These are phyloP conservation scores for Suillia variegata DNA, from an alignment of 2,888 invertebrate genomes.

Conservation along the genomic window DNA sequence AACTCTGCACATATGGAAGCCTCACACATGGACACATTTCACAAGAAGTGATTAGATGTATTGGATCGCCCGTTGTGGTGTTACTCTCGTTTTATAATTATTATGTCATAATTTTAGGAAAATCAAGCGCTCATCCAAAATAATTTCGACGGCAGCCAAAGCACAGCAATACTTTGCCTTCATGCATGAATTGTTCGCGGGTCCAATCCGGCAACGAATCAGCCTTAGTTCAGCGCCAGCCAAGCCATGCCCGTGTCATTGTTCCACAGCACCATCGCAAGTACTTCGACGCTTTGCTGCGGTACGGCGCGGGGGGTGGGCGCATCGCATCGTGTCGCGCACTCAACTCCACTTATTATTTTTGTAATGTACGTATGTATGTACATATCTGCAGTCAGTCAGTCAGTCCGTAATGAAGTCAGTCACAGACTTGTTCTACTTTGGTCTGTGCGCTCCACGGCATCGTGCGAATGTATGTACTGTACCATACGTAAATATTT, in stretches of 20 bases:
- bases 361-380: no score
- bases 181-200: conserved; percentile 47
- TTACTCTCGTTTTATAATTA: no score
- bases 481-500: background rate
- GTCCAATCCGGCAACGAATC: conserved; percentile 18
- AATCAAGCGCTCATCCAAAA: conserved; percentile 49
- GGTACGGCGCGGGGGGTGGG: background rate
- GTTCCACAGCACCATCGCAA: background rate
- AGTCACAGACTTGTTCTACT: no score
- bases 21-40: background rate
- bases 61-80: conserved; percentile 22
- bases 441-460: no score
- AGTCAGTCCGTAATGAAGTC: background rate
- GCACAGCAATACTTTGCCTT: conserved; percentile 42
- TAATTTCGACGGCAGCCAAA: conserved; percentile 47
- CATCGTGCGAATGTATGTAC: no score
- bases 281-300: background rate
- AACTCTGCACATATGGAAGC: background rate
- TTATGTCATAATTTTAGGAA: conserved; percentile 55
- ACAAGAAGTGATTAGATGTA: background rate
- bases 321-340: no score
- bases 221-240: background rate
- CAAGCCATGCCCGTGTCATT: background rate
- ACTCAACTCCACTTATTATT: no score
- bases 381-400: no score